Evolutionary conservation across 2,888 invertebrate genomes (phyloP).

Genomic region (Amphipoea lucens): DNA sequence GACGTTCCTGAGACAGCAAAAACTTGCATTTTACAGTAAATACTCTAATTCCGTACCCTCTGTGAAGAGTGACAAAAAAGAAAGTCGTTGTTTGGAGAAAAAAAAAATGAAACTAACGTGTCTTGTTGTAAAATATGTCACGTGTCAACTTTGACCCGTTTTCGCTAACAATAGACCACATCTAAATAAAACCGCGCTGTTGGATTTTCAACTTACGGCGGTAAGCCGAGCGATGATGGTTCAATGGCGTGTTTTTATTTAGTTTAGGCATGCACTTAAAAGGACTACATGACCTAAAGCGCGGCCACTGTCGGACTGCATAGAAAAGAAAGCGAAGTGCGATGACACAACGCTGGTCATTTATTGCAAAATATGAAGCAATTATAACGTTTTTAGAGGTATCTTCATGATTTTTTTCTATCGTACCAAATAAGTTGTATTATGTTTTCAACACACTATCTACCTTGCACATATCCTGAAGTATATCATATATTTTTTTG

Average conservation of each 20-base stretch:
- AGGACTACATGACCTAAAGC: no score
- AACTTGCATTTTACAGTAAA: neutral
- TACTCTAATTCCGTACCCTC: neutral
- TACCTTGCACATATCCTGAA: no score
- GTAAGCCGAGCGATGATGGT: neutral
- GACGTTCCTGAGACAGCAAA: neutral
- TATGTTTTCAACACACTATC: no score
- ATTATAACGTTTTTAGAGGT: no score
- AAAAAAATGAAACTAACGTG: neutral
- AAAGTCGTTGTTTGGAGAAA: neutral
- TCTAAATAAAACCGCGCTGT: neutral
- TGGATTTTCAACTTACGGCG: no score
- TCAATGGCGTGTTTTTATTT: neutral
- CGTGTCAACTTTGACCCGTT: neutral
- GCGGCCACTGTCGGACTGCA: no score
- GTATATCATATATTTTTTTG: no score
- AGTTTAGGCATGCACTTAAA: neutral
- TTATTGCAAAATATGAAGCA: no score
- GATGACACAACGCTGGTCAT: no score
- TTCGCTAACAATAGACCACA: neutral
- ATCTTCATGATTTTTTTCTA: no score
- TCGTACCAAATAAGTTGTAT: no score
- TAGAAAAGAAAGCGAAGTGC: no score
- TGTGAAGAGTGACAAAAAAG: neutral
- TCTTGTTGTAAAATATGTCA: neutral